These are phyloP conservation scores for Nothura maculosa DNA, from an alignment of 2,797 vertebrate genomes.

Conservation along the genomic window DNA sequence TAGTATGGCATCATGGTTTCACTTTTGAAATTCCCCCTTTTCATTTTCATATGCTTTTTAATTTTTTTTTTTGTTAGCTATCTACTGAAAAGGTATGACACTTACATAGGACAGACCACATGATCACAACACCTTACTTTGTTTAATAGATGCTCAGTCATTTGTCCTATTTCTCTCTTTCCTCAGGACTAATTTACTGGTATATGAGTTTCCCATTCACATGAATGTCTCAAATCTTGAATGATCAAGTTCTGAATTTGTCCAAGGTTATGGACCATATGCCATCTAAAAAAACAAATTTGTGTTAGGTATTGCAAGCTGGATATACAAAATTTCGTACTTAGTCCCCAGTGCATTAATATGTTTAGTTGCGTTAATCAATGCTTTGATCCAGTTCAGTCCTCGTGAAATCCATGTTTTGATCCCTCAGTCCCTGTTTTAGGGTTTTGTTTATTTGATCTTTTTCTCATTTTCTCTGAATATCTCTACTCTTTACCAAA, in stretches of 20 bases:
- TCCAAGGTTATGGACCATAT: background rate
- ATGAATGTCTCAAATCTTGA: background rate
- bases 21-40: slow-evolving; percentile 61
- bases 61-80: background rate
- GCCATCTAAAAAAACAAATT: background rate
- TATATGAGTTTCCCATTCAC: background rate
- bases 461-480: background rate
- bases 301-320: background rate
- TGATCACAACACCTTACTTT: background rate
- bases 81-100: background rate
- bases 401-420: slow-evolving; percentile 1
- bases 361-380: background rate
- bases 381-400: background rate
- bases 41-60: slow-evolving; percentile 51
- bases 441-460: slow-evolving; percentile 37
- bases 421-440: no score
- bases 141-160: background rate
- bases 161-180: background rate
- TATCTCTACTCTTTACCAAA: background rate
- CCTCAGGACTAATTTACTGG: background rate
- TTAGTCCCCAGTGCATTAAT: background rate
- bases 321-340: background rate
- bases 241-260: background rate
- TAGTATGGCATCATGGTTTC: slow-evolving; percentile 60
- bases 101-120: background rate